Percentiles rank a stretch among this genome's conserved stretches.
Conservation (phyloP, 2,888 invertebrate genomes). For the Melanchra persicariae region DNA sequence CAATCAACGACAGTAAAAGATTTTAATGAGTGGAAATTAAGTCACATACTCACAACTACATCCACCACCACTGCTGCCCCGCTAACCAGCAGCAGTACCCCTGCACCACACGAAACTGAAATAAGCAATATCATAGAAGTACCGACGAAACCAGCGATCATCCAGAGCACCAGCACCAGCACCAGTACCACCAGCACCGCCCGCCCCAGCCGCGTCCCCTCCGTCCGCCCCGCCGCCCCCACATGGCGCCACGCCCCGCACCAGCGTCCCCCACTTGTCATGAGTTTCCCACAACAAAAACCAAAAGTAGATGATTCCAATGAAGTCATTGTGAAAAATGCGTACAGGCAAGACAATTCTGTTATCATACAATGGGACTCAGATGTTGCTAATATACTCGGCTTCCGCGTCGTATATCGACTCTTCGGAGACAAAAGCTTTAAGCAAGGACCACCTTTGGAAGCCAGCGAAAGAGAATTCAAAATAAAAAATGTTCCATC, state of each 20-base stretch:
- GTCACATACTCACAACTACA: constrained; percentile 73
- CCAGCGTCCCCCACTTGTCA: constrained; percentile 93
- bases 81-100: constrained; percentile 73
- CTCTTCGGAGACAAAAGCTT: constrained; percentile 97
- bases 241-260: constrained; percentile 88
- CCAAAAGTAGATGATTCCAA: constrained; percentile 92
- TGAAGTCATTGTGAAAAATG: constrained; percentile 96
- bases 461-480: constrained; percentile 97
- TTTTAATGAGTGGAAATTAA: constrained; percentile 73
- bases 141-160: constrained; percentile 69
- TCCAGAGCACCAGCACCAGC: constrained; percentile 69
- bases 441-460: constrained; percentile 97
- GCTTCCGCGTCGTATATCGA: constrained; percentile 96
- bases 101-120: constrained; percentile 70
- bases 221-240: constrained; percentile 84
- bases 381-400: constrained; percentile 96
- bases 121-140: constrained; percentile 72
- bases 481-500: constrained; percentile 98
- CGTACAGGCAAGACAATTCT: constrained; percentile 95
- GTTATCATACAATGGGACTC: constrained; percentile 98
- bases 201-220: constrained; percentile 77
- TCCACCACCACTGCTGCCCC: constrained; percentile 70
- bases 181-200: constrained; percentile 79
- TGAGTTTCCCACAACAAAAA: constrained; percentile 93
- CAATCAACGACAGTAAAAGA: constrained; percentile 69